A percentile compares a stretch with the other conserved stretches of the same genome.
Conservation (phyloP, 2,113 vertebrate genomes). For the Laterallus jamaicensis region DNA sequence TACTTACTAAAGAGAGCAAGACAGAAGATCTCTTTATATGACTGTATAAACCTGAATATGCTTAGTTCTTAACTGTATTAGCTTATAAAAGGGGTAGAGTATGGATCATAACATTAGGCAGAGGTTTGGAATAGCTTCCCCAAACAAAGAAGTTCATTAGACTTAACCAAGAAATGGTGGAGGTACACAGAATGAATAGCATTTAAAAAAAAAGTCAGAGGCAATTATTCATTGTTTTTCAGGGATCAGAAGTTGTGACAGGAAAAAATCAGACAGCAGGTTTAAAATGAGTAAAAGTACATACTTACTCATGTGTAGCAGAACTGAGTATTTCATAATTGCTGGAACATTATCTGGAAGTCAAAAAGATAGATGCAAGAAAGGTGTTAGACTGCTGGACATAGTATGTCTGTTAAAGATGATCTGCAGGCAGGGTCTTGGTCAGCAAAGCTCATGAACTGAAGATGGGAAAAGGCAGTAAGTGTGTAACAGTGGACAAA, state of each 20-base stretch:
- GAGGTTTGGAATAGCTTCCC: not conserved
- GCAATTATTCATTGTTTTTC: not conserved
- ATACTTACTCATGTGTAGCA: not conserved
- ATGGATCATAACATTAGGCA: not conserved
- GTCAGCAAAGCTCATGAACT: not conserved
- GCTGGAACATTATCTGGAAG: not conserved
- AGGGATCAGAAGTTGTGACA: not conserved
- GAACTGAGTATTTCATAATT: not conserved
- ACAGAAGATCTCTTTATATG: not conserved
- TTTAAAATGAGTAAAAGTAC: not conserved
- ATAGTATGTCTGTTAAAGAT: not conserved
- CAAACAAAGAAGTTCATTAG: not conserved
- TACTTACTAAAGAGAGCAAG: not conserved
- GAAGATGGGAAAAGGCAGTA: not conserved
- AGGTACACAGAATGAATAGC: not conserved
- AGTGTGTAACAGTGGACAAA: not conserved
- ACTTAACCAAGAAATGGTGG: not conserved
- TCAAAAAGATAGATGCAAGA: too few species aligned
- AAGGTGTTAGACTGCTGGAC: not conserved
- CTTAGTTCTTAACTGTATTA: not conserved
- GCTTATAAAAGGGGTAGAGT: not conserved
- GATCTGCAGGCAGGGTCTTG: not conserved
- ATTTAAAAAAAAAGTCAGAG: not conserved
- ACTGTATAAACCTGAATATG: not conserved
- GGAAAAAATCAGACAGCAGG: not conserved